Evolutionary conservation across 2,888 invertebrate genomes (phyloP).

Genomic region (Willowsia nigromaculata): DNA sequence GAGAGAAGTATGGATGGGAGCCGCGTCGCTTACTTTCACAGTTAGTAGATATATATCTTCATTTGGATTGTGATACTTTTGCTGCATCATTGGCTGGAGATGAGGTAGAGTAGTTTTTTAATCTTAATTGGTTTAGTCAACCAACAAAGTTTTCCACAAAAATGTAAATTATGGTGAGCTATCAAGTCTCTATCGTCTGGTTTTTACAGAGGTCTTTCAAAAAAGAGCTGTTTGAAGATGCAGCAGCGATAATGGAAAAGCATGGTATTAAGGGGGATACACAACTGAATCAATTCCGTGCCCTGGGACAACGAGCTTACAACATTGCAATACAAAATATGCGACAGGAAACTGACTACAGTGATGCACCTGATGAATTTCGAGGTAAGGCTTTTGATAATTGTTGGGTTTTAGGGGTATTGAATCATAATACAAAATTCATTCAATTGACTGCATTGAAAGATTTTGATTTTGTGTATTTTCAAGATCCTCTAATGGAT

Average conservation of each 20-base stretch:
- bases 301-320: conserved; percentile 87
- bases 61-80: conserved; percentile 94
- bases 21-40: conserved; percentile 94
- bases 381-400: conserved; percentile 84
- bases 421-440: too few species aligned
- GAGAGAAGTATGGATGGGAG: conserved; percentile 98
- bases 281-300: conserved; percentile 92
- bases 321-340: conserved; percentile 85
- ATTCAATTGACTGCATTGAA: too few species aligned
- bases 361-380: conserved; percentile 97
- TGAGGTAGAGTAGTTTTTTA: conserved; percentile 86
- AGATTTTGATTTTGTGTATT: too few species aligned
- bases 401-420: too few species aligned
- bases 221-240: conserved; percentile 95
- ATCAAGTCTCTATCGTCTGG: too few species aligned
- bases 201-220: conserved; percentile 91
- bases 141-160: too few species aligned
- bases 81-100: conserved; percentile 96
- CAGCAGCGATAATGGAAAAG: conserved; percentile 89
- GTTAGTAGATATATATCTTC: conserved; percentile 97
- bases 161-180: too few species aligned
- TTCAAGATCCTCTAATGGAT: conserved; percentile 97
- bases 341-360: conserved; percentile 94
- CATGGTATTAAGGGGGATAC: conserved; percentile 90
- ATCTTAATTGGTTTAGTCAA: too few species aligned